Evolutionary conservation across 2,113 vertebrate genomes (phyloP).

Genomic region (Butorides virescens): DNA sequence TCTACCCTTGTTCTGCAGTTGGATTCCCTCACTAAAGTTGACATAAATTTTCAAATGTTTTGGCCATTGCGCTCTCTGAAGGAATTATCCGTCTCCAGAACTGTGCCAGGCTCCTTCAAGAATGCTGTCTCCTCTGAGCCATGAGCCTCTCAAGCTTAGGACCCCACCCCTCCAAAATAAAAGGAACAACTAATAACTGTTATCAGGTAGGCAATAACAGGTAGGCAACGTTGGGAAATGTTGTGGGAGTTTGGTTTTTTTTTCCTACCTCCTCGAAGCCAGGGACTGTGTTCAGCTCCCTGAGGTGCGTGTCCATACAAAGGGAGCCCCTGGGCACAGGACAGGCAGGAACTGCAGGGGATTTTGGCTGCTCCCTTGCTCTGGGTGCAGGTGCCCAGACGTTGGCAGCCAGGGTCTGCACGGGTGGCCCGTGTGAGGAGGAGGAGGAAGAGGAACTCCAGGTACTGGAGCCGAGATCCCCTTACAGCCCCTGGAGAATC

Average conservation of each 20-base stretch:
- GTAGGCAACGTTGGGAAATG: background rate
- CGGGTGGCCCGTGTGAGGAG: background rate
- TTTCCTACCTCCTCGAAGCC: background rate
- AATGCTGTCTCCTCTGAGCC: background rate
- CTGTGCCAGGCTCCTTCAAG: background rate
- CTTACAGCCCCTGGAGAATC: background rate
- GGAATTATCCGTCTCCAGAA: background rate
- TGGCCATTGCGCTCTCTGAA: background rate
- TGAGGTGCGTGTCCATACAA: fast-evolving
- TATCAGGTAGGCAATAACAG: fast-evolving
- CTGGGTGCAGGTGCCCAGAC: too few relatives aligned
- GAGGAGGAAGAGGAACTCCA: background rate
- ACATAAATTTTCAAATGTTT: background rate
- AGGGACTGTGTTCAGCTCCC: background rate
- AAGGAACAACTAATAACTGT: background rate
- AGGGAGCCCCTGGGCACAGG: background rate
- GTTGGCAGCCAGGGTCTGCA: background rate
- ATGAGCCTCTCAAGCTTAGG: background rate
- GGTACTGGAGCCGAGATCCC: background rate
- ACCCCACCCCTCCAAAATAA: background rate
- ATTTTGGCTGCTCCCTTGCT: background rate
- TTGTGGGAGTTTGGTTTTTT: background rate
- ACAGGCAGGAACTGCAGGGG: background rate
- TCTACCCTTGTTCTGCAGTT: background rate
- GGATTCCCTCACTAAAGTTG: background rate